Evolutionary conservation across 2,113 vertebrate genomes (phyloP), one percentile per base, ranked within the genome.

Genomic region (Athene cunicularia): DNA sequence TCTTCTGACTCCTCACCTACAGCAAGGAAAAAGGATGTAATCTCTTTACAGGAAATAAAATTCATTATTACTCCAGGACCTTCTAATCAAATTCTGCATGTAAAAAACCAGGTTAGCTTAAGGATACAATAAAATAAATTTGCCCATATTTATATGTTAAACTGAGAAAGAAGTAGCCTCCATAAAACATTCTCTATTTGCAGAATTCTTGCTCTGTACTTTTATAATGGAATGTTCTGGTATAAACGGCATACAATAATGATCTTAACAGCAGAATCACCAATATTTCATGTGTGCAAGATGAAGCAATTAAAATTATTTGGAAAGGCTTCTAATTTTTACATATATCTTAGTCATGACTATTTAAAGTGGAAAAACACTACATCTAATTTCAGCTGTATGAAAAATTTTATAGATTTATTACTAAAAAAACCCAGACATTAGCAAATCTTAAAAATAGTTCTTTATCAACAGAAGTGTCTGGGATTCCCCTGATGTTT

Each of bases 1-100:
- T 96, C 98, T 74, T 98, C 98, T 52, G 98, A 98, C 67, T 97
- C 98, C 96, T 95, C 67, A 96, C 91, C 97, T 98, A 55, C 39
- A 97, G 95, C 33, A 90, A 97, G 41, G 77, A 56, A 71, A 79
- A 86, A 6, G 13, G 17, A 91, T 79, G 39, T 30, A 16, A 71
- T 52, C 26, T 37, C 77, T 73, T 85, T 17, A 75, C 11, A 18
- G 70, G 33, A 70, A 87, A 68, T 39, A 64, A 35, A 63, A 55
- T 32, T 74, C 62, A 41, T 15, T 86, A 6, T 67, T 80, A 72
- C 22, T 60, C n/a, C 37, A 47, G 33, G 30, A 70, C 35, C 70
- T 86, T 75, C 47, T 63, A 30, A 79, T 63, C 76, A 39, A 17
- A 56, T n/a, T 53, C 56, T 64, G 28, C 53, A 82, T 17, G 49